phyloP scores from a whole-genome alignment of 2,113 vertebrate species.

The Budorcas taxicolor region DNA sequence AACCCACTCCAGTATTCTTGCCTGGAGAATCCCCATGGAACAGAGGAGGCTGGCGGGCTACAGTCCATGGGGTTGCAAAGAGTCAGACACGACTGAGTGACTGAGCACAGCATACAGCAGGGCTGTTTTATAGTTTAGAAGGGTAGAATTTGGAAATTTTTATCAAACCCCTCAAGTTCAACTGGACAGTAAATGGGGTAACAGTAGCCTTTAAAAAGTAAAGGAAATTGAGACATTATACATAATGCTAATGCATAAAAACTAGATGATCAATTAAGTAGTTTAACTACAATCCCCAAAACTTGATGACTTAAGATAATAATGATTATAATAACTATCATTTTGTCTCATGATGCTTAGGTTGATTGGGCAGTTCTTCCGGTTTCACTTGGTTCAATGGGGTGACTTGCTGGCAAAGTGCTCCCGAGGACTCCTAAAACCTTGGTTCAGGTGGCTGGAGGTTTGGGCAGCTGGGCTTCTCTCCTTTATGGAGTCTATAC shows the following conservation, averaged over 20 bases:
- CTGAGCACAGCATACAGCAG: neutral
- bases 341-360: neutral
- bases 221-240: neutral
- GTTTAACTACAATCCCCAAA: neutral
- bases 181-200: neutral
- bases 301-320: neutral
- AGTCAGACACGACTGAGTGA: neutral
- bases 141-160: neutral
- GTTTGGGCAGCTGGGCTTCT: neutral
- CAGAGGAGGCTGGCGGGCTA: neutral
- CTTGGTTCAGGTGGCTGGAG: neutral
- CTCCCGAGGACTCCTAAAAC: neutral
- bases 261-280: neutral
- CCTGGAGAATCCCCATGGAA: neutral
- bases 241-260: neutral
- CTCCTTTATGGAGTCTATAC: neutral
- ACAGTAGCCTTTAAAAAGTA: neutral
- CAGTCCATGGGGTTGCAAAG: neutral
- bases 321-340: neutral
- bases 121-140: neutral
- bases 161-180: neutral
- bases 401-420: neutral
- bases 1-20: neutral
- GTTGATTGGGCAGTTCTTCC: neutral
- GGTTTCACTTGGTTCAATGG: neutral